Conservation (phyloP, 2,797 vertebrate genomes). For the Halcyon chelicuti region DNA sequence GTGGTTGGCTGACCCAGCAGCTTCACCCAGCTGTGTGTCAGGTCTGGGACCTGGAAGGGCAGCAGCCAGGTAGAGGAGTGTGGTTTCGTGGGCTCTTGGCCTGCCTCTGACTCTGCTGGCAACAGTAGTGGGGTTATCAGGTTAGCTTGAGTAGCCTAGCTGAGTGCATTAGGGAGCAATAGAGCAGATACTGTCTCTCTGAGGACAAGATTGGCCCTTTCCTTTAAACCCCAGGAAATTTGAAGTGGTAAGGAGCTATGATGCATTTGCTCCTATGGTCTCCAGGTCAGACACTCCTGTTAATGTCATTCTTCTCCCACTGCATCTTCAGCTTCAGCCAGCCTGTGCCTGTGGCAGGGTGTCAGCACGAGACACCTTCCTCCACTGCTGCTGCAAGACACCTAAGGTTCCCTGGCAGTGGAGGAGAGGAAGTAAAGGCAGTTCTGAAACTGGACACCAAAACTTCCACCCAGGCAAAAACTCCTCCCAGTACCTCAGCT, state of each 20-base stretch:
- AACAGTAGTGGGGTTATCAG: accelerated
- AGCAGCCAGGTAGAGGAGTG: neutral
- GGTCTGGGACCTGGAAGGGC: neutral
- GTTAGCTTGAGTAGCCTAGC: neutral
- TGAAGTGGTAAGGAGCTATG: neutral
- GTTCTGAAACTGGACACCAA: neutral
- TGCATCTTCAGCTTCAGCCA: neutral
- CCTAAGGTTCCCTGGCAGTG: accelerated
- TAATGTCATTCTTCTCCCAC: neutral
- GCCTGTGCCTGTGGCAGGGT: neutral
- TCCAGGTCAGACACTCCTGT: accelerated
- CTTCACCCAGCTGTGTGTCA: accelerated
- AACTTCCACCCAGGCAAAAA: neutral
- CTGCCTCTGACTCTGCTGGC: neutral
- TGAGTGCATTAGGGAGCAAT: neutral
- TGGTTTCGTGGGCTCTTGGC: neutral
- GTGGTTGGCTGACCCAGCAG: neutral
- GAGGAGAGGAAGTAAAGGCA: neutral
- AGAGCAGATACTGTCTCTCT: accelerated
- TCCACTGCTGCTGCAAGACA: neutral
- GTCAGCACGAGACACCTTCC: neutral
- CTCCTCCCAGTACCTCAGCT: neutral
- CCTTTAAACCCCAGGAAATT: neutral
- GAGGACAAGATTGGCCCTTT: neutral
- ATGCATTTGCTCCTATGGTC: accelerated